A percentile compares a stretch with the other conserved stretches of the same genome.
phyloP scores from a whole-genome alignment of 2,113 vertebrate species.

The Epinephelus fuscoguttatus region DNA sequence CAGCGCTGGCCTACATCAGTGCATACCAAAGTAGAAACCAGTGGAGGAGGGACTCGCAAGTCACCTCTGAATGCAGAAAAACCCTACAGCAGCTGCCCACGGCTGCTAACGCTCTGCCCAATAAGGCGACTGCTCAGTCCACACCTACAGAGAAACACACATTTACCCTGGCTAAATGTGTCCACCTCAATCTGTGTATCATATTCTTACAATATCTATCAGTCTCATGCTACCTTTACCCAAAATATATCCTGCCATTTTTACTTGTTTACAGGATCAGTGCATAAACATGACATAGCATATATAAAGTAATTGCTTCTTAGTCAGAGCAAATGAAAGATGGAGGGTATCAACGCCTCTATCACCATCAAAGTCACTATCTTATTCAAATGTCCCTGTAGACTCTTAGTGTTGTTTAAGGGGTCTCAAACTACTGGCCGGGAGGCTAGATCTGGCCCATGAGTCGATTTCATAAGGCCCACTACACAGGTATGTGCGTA shows the following conservation, averaged over 20 bases:
- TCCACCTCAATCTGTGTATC: conserved; percentile 7
- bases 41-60: conserved; percentile 69
- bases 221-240: neutral
- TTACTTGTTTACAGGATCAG: neutral
- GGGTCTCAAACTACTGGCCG: too few relatives aligned
- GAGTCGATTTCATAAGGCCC: too few relatives aligned
- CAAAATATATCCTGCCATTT: neutral
- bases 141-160: conserved; percentile 56
- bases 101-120: conserved; percentile 42
- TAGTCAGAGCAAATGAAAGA: too few relatives aligned
- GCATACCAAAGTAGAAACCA: conserved; percentile 64
- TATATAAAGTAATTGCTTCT: too few relatives aligned
- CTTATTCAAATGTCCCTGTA: too few relatives aligned
- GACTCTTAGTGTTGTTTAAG: too few relatives aligned
- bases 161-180: conserved; percentile 28
- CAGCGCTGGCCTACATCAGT: conserved; percentile 61
- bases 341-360: too few relatives aligned
- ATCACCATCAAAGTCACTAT: too few relatives aligned
- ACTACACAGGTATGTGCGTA: too few relatives aligned
- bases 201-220: neutral
- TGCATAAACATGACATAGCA: too few relatives aligned
- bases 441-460: too few relatives aligned
- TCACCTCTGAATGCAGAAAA: conserved; percentile 67
- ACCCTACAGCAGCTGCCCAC: conserved; percentile 67
- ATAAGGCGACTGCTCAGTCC: conserved; percentile 50